phyloP scores from a whole-genome alignment of 2,888 invertebrate genomes.

The Nebria brevicollis region DNA sequence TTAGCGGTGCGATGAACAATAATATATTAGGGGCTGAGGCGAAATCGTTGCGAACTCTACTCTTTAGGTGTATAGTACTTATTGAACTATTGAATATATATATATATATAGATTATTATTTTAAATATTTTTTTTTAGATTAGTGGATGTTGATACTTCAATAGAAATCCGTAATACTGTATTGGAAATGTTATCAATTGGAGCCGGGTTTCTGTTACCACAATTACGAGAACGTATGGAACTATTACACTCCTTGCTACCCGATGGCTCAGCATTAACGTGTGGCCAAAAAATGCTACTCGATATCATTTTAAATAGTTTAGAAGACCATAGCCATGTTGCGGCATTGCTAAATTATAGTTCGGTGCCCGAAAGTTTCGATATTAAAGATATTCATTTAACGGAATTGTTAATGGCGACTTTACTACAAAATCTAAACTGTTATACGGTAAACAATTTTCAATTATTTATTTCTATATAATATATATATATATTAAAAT shows the following conservation, averaged over 20 bases:
- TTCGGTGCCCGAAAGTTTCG: constrained; percentile 55
- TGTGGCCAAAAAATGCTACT: constrained; percentile 71
- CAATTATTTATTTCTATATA: constrained; percentile 24
- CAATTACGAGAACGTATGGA: constrained; percentile 69
- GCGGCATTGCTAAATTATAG: constrained; percentile 67
- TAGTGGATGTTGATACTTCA: constrained; percentile 64
- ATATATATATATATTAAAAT: not conserved
- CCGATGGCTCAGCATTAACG: constrained; percentile 65
- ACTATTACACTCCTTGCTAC: constrained; percentile 67
- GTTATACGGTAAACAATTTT: constrained; percentile 64
- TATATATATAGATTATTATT: no score
- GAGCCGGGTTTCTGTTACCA: constrained; percentile 69
- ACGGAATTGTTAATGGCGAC: constrained; percentile 67
- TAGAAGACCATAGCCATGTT: constrained; percentile 70
- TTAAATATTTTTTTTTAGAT: constrained; percentile 52
- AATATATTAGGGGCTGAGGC: constrained; percentile 67
- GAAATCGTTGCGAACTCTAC: constrained; percentile 65
- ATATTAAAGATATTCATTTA: constrained; percentile 55
- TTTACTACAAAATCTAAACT: constrained; percentile 66
- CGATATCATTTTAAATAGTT: constrained; percentile 69
- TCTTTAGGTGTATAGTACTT: constrained; percentile 63
- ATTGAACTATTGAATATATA: not conserved
- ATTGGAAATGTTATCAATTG: constrained; percentile 68
- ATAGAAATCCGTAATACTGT: constrained; percentile 66
- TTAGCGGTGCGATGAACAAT: constrained; percentile 64